Conservation (phyloP, 1,140 invertebrate genomes). For the Panagrolaimus sp. region DNA sequence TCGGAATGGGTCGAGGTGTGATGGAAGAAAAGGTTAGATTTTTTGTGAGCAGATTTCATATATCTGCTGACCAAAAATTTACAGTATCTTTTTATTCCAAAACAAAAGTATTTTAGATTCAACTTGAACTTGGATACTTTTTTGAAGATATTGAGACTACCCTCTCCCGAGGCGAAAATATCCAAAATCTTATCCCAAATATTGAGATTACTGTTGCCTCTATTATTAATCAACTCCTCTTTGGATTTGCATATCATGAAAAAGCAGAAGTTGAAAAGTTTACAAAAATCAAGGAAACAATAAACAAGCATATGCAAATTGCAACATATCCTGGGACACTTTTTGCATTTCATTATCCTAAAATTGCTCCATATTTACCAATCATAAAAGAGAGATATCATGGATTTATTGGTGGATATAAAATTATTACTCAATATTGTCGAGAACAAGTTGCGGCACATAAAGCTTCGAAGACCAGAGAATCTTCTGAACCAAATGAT, state of each 20-base stretch:
- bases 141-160: background rate
- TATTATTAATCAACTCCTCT: background rate
- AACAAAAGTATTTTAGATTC: background rate
- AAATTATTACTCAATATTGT: background rate
- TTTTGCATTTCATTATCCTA: background rate
- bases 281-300: background rate
- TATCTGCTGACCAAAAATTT: no score
- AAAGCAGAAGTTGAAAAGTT: background rate
- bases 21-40: constrained; percentile 34
- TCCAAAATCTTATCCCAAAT: constrained; percentile 5
- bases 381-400: constrained; percentile 2
- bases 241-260: constrained; percentile 6
- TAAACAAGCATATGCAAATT: constrained; percentile 3
- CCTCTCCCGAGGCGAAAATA: background rate
- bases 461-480: background rate
- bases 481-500: constrained; percentile 17
- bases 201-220: constrained; percentile 12
- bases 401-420: background rate
- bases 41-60: background rate
- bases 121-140: constrained; percentile 1
- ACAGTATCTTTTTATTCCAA: background rate
- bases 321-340: background rate
- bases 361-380: background rate
- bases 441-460: background rate
- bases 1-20: constrained; percentile 34